Evolutionary conservation across 2,888 invertebrate genomes (phyloP).

Genomic region (Nasonovia ribisnigri): DNA sequence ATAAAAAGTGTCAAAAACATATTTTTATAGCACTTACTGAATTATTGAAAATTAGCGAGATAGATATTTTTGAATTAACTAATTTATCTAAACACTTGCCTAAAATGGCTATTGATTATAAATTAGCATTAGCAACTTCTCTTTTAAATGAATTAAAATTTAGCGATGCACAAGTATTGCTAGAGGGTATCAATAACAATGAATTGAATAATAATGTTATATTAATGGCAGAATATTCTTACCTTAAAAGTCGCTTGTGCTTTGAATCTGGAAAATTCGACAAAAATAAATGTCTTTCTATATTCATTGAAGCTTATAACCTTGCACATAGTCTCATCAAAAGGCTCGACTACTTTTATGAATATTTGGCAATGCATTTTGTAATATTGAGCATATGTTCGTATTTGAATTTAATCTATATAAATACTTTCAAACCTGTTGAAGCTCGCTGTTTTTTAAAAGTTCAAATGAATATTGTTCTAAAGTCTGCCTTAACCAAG

Average conservation of each 20-base stretch:
- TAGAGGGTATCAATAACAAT: constrained; percentile 11
- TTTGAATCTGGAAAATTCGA: constrained; percentile 60
- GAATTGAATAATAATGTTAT: constrained; percentile 44
- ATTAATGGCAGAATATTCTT: constrained; percentile 54
- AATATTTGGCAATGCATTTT: constrained; percentile 60
- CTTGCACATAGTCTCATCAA: constrained; percentile 55
- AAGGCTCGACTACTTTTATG: constrained; percentile 52
- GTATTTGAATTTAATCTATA: constrained; percentile 62
- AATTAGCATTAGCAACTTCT: constrained; percentile 40
- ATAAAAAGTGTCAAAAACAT: constrained; percentile 24
- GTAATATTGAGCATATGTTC: constrained; percentile 54
- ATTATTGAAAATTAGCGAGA: constrained; percentile 30
- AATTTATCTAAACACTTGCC: constrained; percentile 46
- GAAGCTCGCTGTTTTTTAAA: constrained; percentile 62
- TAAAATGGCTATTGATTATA: constrained; percentile 49
- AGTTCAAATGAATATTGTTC: constrained; percentile 61
- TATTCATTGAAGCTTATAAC: constrained; percentile 55
- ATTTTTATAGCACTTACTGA: constrained; percentile 59
- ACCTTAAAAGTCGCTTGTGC: constrained; percentile 50
- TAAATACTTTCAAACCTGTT: constrained; percentile 55
- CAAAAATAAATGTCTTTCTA: constrained; percentile 17
- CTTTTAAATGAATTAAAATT: constrained; percentile 48
- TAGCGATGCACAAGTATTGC: constrained; percentile 49
- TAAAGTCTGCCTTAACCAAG: constrained; percentile 56
- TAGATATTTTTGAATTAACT: constrained; percentile 4